These are phyloP conservation scores for Caenorhabditis plicata DNA, from an alignment of 2,888 invertebrate genomes.

Conservation along the genomic window DNA sequence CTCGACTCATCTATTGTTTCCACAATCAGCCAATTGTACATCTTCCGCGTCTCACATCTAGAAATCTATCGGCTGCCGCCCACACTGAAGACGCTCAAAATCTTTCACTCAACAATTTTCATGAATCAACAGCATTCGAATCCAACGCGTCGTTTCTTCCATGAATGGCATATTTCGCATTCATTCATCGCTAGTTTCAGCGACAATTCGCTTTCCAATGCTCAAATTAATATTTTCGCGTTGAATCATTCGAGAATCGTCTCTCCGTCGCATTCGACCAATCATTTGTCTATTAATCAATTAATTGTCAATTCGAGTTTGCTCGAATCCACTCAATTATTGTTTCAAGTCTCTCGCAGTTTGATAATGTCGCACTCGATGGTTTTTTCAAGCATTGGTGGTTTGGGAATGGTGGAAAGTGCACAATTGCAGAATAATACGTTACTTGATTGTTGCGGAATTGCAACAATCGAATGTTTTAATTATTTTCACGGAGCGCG, in stretches of 20 bases:
- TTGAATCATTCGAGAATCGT: slow-evolving; percentile 6
- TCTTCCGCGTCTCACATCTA: slow-evolving; percentile 14
- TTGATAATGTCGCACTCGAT: slow-evolving; percentile 18
- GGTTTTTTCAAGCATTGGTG: slow-evolving; percentile 19
- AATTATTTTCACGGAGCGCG: no score
- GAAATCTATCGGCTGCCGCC: slow-evolving; percentile 3
- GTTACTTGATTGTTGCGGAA: slow-evolving; percentile 22
- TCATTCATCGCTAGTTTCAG: slow-evolving; percentile 8
- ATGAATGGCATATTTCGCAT: slow-evolving; percentile 15
- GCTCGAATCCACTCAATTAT: slow-evolving; percentile 11
- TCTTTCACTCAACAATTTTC: slow-evolving; percentile 24
- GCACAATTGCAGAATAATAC: slow-evolving; percentile 34
- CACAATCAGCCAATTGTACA: slow-evolving; percentile 17
- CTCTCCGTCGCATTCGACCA: slow-evolving; percentile 4
- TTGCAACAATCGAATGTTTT: slow-evolving; percentile 7
- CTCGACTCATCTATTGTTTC: background rate
- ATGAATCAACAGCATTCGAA: background rate
- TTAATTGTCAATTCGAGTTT: slow-evolving; percentile 10
- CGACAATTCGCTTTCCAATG: background rate
- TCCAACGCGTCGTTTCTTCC: background rate
- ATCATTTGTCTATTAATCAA: slow-evolving; percentile 3
- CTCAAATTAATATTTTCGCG: slow-evolving; percentile 1
- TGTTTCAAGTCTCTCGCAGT: slow-evolving; percentile 16
- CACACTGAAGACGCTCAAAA: slow-evolving; percentile 8
- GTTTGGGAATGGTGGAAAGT: slow-evolving; percentile 15